These are phyloP conservation scores for Eubasilissa splendida DNA, from an alignment of 2,888 invertebrate species.

Conservation along the genomic window DNA sequence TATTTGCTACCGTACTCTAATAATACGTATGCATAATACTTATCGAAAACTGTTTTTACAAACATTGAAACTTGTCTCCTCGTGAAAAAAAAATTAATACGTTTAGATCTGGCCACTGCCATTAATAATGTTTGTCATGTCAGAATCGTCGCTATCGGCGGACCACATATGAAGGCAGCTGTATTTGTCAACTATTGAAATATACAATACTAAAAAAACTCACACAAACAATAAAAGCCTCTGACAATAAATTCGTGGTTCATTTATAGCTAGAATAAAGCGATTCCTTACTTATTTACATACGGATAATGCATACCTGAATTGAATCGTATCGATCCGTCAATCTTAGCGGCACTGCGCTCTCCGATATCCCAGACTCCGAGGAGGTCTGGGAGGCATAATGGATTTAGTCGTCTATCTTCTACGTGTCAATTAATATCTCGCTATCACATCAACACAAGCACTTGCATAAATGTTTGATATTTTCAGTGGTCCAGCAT, in stretches of 20 bases:
- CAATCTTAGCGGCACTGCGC: conserved; percentile 30
- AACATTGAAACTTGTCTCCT: too few species aligned
- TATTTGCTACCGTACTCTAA: too few species aligned
- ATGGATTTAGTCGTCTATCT: conserved; percentile 30
- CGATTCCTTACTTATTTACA: conserved; percentile 51
- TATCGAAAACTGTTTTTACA: too few species aligned
- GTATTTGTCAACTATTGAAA: conserved; percentile 40
- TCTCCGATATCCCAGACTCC: conserved; percentile 17
- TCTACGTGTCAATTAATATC: conserved; percentile 38
- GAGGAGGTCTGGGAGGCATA: conserved; percentile 27
- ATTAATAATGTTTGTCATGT: conserved; percentile 47
- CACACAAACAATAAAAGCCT: conserved; percentile 38
- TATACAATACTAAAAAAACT: neutral
- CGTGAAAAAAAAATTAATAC: neutral
- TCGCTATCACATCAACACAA: conserved; percentile 4
- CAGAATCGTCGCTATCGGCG: conserved; percentile 44
- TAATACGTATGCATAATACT: too few species aligned
- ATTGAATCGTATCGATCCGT: conserved; percentile 33
- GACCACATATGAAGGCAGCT: conserved; percentile 56
- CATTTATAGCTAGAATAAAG: conserved; percentile 52
- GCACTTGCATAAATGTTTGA: conserved; percentile 10
- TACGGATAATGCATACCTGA: conserved; percentile 36
- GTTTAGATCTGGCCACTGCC: conserved; percentile 20
- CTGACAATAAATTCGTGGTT: conserved; percentile 39
- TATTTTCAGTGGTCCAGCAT: neutral